Evolutionary conservation across 2,113 vertebrate species (phyloP), one percentile per base, ranked within the genome.

Genomic region (Salvator merianae): DNA sequence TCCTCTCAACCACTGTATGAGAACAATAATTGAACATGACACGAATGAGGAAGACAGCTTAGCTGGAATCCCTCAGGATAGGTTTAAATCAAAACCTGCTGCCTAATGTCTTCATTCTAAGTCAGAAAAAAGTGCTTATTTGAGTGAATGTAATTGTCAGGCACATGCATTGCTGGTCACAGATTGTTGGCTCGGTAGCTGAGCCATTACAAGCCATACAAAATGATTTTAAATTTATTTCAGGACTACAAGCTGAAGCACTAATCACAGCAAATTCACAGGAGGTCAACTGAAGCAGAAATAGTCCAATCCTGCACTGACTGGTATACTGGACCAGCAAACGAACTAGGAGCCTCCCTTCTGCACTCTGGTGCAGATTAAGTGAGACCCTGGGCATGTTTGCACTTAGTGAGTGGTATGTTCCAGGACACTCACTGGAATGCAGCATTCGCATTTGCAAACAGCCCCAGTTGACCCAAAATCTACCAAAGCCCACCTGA

Each of bases 21-120:
- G 82, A 89, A 88, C 53, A 90, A 50, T 88, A 92, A 93, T 80
- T 87, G 80, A 88, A 86, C 34, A 76, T 76, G 81, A 86, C 89
- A 87, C 63, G 83, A 84, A 7, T 77, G 63, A 81, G 12, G 72
- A 20, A 69, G 38, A 1, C 32, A 89, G 86, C 26, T 89, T 89
- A 81, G 87, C 84, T 80, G 20, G 53, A 72, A 26, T 87, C 84
- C 75, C 91, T 80, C 76, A 66, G 78, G 82, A 87, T 78, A 85
- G 74, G 85, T 91, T 91, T 88, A 86, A 89, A 88, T 7, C 22
- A 87, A 75, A 89, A 93, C 73, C 3, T 74, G n/a, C 65, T 84
- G 47, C 32, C 63, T 85, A 84, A 90, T 84, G 16, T 53, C 87
- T 36, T 87, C 43, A 1, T 7, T 86, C 84, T 4, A 69, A 82